Base-by-base conservation (phyloP, 2,797 vertebrate species). In the Mionectes olivaceus region DNA sequence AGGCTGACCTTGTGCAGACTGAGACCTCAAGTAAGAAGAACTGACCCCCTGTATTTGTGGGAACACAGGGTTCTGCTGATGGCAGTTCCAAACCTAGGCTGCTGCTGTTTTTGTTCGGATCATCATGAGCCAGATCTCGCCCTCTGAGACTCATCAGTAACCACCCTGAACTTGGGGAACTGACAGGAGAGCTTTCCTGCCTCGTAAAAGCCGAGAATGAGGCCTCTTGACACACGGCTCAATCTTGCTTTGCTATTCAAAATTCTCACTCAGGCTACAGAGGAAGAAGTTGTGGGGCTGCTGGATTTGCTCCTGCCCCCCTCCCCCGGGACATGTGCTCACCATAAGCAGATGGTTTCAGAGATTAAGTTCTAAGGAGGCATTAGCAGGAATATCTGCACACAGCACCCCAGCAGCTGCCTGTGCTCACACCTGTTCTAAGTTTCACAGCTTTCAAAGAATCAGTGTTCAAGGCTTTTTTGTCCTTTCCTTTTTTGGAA, bases 281-380 rank as follows among this genome's bases (percentile, higher is more conserved):
- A 41, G 74, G 74, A 90, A 84, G 86, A 91, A 93, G 70, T 49
- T 43, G 44, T 5, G 2, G 75, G 71, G 68, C 80, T 94, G 94
- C 41, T 90, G 79, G 41, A 41, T 86, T 69, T 86, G 55, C 30
- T 83, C 67, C 70, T 95, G 67, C n/a, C 44, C 85, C 84, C 90
- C 43, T 46, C 11, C 75, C 79, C 91, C 27, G 6, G 90, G 97
- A 95, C 96, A 96, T 79, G 86, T 97, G 97, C 88, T 96, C 90
- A 76, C 93, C 93, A 83, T 75, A 89, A 97, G 95, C 97, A 97
- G 96, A 97, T 97, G 97, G 97, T 87, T 96, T 89, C 89, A 87
- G 95, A 97, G 96, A 97, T 97, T 97, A 97, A 95, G 96, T 97
- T 97, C 96, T 97, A 96, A 97, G 94, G 92, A 96, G 86, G 94